Evolutionary conservation across 2,113 vertebrate genomes (phyloP).

Genomic region (Galeopterus variegatus): DNA sequence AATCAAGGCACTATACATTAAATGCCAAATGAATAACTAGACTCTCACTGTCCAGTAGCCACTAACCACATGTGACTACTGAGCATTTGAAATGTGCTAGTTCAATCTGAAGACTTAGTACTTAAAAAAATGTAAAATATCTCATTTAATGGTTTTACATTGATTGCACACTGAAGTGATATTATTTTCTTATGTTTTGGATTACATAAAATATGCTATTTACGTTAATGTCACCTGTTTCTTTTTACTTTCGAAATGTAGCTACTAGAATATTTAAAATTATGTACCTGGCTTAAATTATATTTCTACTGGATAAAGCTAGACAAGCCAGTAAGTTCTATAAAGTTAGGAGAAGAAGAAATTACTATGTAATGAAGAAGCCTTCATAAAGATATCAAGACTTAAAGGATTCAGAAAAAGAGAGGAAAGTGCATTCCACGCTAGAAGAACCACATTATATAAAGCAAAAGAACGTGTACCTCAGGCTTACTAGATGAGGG

Average conservation of each 20-base stretch:
- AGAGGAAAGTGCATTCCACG: background rate
- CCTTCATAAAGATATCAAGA: background rate
- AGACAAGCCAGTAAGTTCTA: background rate
- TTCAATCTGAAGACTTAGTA: constrained; percentile 2
- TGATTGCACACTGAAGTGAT: background rate
- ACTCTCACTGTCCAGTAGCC: background rate
- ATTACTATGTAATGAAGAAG: background rate
- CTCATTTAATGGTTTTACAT: background rate
- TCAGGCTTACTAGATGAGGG: background rate
- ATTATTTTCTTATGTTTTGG: background rate
- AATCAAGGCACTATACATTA: background rate
- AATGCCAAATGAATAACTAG: background rate
- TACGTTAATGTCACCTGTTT: constrained; percentile 15
- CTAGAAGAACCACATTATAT: background rate
- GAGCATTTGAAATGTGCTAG: background rate
- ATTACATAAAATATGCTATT: constrained; percentile 6
- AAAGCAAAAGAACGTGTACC: background rate
- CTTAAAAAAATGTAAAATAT: background rate
- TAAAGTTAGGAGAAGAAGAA: background rate
- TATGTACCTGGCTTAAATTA: background rate
- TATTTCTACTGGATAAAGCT: constrained; percentile 26
- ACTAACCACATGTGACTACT: background rate
- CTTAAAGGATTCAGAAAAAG: background rate
- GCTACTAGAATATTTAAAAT: constrained; percentile 17
- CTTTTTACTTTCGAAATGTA: constrained; percentile 17